Evolutionary conservation across 2,888 invertebrate genomes (phyloP).

Genomic region (Cremastobaeus sp.): DNA sequence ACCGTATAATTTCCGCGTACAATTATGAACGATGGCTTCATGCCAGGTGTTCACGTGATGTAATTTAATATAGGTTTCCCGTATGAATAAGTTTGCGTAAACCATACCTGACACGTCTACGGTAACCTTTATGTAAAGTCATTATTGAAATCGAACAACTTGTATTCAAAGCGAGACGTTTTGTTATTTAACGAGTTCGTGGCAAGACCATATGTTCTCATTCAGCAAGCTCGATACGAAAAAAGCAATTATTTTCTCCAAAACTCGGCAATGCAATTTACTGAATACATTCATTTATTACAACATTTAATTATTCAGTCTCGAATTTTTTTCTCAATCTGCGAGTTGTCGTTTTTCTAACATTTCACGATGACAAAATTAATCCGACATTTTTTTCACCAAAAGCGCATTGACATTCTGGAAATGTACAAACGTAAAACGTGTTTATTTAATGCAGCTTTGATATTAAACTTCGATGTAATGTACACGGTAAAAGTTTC

Average conservation of each 20-base stretch:
- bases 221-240: slow-evolving; percentile 24
- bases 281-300: too few relatives aligned
- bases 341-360: too few relatives aligned
- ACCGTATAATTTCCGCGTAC: slow-evolving; percentile 12
- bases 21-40: slow-evolving; percentile 30
- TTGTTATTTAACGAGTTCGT: slow-evolving; percentile 64
- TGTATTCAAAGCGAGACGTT: slow-evolving; percentile 59
- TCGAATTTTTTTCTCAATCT: too few relatives aligned
- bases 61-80: slow-evolving; percentile 43
- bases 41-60: slow-evolving; percentile 31
- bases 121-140: slow-evolving; percentile 67
- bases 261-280: too few relatives aligned
- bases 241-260: background rate
- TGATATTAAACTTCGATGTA: slow-evolving; percentile 8
- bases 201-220: slow-evolving; percentile 52
- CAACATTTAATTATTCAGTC: too few relatives aligned
- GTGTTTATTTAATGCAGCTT: slow-evolving; percentile 9
- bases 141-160: slow-evolving; percentile 68
- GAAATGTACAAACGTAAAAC: slow-evolving; percentile 7
- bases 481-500: slow-evolving; percentile 35
- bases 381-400: too few relatives aligned
- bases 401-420: too few relatives aligned
- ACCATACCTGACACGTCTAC: slow-evolving; percentile 43
- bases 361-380: too few relatives aligned
- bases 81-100: slow-evolving; percentile 48